Conservation (phyloP, 1,140 invertebrate species). For the Ylistrum balloti region DNA sequence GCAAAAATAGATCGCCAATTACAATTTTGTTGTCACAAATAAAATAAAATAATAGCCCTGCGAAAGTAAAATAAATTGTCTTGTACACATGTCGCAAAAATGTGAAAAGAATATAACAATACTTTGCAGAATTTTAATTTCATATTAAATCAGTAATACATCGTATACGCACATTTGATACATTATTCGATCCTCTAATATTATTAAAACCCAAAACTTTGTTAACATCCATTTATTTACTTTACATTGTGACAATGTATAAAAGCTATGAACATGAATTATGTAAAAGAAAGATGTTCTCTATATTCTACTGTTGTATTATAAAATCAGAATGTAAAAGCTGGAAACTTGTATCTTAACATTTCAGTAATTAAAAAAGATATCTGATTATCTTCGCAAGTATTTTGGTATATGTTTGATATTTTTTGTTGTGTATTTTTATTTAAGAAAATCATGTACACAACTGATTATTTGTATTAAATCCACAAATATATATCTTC, state of each 20-base stretch:
- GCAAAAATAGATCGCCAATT: too few species aligned
- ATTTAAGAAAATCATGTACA: background rate
- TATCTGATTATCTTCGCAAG: background rate
- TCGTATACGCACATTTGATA: background rate
- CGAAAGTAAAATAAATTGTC: too few species aligned
- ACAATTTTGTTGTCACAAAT: too few species aligned
- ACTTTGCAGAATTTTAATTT: background rate
- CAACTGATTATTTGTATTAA: background rate
- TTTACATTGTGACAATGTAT: background rate
- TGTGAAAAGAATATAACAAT: background rate
- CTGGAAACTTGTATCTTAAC: background rate
- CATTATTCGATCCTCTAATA: background rate
- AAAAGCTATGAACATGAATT: background rate
- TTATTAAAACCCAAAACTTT: background rate
- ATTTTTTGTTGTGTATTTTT: background rate
- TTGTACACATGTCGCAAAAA: too few species aligned
- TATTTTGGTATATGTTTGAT: too few species aligned
- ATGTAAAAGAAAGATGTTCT: background rate
- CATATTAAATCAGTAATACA: background rate
- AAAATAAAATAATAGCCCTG: too few species aligned
- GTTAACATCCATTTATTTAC: background rate
- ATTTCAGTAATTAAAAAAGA: background rate
- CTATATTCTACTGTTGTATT: too few species aligned
- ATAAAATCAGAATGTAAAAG: too few species aligned
- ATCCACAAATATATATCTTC: background rate